These are phyloP conservation scores for Conger conger DNA, from an alignment of 2,113 vertebrate species.

Conservation along the genomic window DNA sequence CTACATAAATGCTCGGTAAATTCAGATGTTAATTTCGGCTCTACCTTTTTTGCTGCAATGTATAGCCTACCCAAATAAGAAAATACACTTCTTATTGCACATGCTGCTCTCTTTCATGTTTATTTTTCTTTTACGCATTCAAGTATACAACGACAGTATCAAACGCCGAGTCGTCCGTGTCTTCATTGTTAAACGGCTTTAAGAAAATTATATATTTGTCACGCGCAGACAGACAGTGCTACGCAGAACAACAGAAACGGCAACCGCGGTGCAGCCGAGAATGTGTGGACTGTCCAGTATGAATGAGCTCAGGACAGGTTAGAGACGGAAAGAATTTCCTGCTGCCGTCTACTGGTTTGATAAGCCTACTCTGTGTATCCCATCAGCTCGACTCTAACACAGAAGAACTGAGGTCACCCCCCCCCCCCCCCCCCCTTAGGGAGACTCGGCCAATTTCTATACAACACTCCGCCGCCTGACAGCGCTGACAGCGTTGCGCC, in stretches of 20 bases:
- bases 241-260: not conserved
- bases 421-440: not conserved
- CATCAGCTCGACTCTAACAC: not conserved
- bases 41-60: slow-evolving; percentile 49
- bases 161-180: not conserved
- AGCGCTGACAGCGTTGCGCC: not conserved
- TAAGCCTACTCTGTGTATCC: not conserved
- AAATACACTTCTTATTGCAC: not conserved
- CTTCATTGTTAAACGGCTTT: not conserved
- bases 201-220: not conserved
- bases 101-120: not conserved
- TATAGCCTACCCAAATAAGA: slow-evolving; percentile 29
- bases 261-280: not conserved
- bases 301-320: not conserved
- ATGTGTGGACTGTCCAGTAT: not conserved
- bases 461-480: not conserved
- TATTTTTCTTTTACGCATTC: not conserved
- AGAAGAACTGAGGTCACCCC: slow-evolving; percentile 16
- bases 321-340: not conserved
- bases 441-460: not conserved
- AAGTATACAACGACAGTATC: not conserved
- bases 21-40: slow-evolving; percentile 63
- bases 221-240: not conserved
- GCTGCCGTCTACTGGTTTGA: not conserved
- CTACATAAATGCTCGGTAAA: slow-evolving; percentile 70